Evolutionary conservation across 1,140 invertebrate genomes (phyloP).

Genomic region (Antheraea pernyi): DNA sequence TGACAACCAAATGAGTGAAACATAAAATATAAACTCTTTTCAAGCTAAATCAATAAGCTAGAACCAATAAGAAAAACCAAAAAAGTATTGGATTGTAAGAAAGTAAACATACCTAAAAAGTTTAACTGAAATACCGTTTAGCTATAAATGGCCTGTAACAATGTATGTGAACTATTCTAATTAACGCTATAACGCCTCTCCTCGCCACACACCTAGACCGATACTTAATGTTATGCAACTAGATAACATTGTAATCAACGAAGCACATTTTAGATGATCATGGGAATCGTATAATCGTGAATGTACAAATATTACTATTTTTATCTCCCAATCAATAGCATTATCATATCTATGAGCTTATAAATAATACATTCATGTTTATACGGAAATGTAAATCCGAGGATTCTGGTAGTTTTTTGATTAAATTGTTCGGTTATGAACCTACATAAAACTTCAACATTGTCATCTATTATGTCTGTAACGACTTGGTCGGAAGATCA

Average conservation of each 20-base stretch:
- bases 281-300: not conserved
- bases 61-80: no score
- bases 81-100: no score
- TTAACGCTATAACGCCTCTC: conserved; percentile 37
- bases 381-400: not conserved
- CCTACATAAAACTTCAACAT: not conserved
- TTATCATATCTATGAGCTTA: conserved; percentile 16
- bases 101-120: not conserved
- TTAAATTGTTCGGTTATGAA: not conserved
- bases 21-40: no score
- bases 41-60: no score
- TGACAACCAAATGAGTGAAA: no score
- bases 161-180: conserved; percentile 51
- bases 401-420: not conserved
- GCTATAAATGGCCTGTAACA: conserved; percentile 15
- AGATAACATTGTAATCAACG: not conserved
- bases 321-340: conserved; percentile 14
- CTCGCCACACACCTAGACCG: conserved; percentile 35
- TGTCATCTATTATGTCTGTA: not conserved
- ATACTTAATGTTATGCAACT: not conserved
- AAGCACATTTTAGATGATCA: not conserved
- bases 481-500: not conserved
- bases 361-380: conserved; percentile 10
- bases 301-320: conserved; percentile 18
- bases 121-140: no score